phyloP scores from a whole-genome alignment of 37 sponge, comb jelly and placozoan species.

The Diacarnus erythraeanus region DNA sequence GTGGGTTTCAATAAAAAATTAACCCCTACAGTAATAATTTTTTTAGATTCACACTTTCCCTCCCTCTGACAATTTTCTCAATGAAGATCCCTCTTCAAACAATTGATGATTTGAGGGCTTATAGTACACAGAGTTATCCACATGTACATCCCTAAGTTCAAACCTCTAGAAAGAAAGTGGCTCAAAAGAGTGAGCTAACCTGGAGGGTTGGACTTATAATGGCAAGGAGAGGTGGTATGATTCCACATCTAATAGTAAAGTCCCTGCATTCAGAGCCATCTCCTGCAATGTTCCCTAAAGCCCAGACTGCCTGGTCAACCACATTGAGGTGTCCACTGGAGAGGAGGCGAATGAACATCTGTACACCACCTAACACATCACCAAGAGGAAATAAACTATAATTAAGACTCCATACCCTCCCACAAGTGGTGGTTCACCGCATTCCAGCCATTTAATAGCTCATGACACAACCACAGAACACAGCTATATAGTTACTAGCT shows the following conservation, averaged over 20 bases:
- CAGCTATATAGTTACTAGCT: too few species aligned
- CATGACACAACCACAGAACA: too few species aligned
- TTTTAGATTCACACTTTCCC: too few species aligned
- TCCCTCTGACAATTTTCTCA: too few species aligned
- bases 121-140: background rate
- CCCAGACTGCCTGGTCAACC: constrained; percentile 97
- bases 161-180: too few species aligned
- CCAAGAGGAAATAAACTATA: background rate
- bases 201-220: constrained; percentile 52
- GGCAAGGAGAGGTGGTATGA: constrained; percentile 79
- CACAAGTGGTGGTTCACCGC: background rate
- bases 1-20: background rate
- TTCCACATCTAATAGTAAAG: constrained; percentile 69
- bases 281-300: constrained; percentile 95
- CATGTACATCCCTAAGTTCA: background rate
- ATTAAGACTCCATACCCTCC: background rate
- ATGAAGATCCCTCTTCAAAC: too few species aligned
- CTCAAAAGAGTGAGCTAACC: too few species aligned
- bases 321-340: constrained; percentile 59
- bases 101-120: too few species aligned
- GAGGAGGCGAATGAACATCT: constrained; percentile 78
- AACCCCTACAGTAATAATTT: background rate
- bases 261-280: constrained; percentile 92
- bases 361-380: constrained; percentile 76
- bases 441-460: background rate